phyloP scores from a whole-genome alignment of 2,113 vertebrate species.

The Delphinapterus leucas region DNA sequence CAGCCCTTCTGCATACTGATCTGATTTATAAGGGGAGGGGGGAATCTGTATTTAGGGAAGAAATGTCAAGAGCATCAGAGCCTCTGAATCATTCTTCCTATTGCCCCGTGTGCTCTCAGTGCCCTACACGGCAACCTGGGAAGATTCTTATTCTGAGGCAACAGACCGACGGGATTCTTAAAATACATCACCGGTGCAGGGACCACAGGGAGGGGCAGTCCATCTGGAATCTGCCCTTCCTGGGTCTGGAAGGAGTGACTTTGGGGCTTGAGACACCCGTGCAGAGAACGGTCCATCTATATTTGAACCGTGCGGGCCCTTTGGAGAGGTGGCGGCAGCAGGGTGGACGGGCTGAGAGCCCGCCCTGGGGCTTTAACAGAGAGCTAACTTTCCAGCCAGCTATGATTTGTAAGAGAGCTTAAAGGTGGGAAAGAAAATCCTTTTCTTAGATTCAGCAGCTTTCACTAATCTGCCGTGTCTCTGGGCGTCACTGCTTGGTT shows the following conservation, averaged over 20 bases:
- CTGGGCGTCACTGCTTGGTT: conserved; percentile 58
- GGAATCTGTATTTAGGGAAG: background rate
- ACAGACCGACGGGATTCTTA: background rate
- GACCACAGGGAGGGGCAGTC: background rate
- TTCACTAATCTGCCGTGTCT: conserved; percentile 72
- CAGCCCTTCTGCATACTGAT: background rate
- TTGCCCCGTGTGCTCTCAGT: background rate
- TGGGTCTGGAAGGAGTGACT: background rate
- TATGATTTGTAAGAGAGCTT: conserved; percentile 54
- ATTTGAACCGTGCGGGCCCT: background rate
- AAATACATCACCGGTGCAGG: background rate
- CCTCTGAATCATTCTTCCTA: background rate
- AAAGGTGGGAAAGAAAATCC: conserved; percentile 52
- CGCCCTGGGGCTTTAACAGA: conserved; percentile 8
- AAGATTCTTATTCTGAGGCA: background rate
- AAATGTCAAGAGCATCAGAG: background rate
- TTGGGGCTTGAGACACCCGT: background rate
- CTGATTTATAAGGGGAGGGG: background rate
- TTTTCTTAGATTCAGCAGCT: conserved; percentile 69
- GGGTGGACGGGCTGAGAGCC: background rate
- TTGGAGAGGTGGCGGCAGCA: accelerated
- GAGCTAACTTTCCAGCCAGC: conserved; percentile 54
- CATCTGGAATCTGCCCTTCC: background rate
- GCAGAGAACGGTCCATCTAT: background rate
- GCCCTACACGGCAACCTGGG: background rate